Evolutionary conservation across 2,113 vertebrate species (phyloP).

Genomic region (Chaetorhynchus papuensis): DNA sequence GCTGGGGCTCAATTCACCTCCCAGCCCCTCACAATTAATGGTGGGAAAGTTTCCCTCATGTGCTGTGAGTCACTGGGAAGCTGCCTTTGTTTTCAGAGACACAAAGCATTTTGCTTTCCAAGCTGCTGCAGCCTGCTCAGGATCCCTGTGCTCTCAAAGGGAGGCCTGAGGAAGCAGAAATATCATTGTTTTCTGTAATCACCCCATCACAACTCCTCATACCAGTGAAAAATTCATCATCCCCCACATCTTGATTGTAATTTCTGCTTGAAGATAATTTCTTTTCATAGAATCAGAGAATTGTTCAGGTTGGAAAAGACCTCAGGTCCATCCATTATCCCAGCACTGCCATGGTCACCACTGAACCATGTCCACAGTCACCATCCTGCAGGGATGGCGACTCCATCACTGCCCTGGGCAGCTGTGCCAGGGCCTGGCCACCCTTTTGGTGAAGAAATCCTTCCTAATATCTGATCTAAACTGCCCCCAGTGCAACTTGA

Average conservation of each 20-base stretch:
- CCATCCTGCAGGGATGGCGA: background rate
- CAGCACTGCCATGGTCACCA: background rate
- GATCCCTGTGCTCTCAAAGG: accelerated
- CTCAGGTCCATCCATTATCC: background rate
- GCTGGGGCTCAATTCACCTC: background rate
- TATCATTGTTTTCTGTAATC: background rate
- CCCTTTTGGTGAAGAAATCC: background rate
- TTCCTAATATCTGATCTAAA: background rate
- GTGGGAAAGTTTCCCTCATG: background rate
- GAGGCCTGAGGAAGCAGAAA: background rate
- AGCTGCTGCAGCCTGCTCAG: background rate
- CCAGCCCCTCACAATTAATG: background rate
- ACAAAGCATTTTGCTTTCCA: background rate
- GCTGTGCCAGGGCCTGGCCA: background rate
- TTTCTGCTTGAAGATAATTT: background rate
- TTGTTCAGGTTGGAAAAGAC: background rate
- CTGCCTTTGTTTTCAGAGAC: background rate
- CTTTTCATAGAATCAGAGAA: background rate
- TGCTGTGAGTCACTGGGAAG: background rate
- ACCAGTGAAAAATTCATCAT: background rate
- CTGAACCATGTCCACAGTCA: background rate
- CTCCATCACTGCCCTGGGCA: background rate
- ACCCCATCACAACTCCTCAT: background rate
- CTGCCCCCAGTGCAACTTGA: background rate
- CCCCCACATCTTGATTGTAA: background rate